Evolutionary conservation across 2,797 vertebrate species (phyloP), one percentile per base, ranked within the genome.

Genomic region (Cryptoblepharus egeriae): DNA sequence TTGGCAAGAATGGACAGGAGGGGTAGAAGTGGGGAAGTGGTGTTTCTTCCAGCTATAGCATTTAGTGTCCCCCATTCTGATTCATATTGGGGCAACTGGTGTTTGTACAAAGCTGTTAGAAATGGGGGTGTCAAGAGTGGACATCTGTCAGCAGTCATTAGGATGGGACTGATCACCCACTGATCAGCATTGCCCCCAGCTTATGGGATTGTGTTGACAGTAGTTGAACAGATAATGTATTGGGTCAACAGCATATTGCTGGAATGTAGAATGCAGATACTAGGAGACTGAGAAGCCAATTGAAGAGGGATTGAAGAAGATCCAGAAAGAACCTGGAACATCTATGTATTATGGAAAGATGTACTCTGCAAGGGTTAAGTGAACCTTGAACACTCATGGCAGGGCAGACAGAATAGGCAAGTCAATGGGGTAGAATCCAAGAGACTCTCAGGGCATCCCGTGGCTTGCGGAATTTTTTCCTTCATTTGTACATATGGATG

Each of bases 401-500:
- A 7, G 24, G 24, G 70, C 13, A 30, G 67, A 58, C 15, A 35
- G 49, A 28, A 32, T 24, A 74, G 42, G 26, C 18, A 5, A 30
- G 57, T 35, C 3, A 3, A 22, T 18, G 22, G 61, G 18, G 28
- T 3, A 2, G 42, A 42, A 72, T 57, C 45, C 71, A 45, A 72
- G 49, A 7, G 26, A 5, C 9, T 64, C 15, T 60, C 24, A 10
- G 16, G n/a, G n/a, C 22, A 30, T 70, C 30, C 58, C 42, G 4
- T 63, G 65, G 20, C 63, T 67, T 79, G 61, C 75, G 55, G 24
- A 52, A 52, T 79, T 65, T 39, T 79, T 32, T 77, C 24, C 68
- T 82, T 77, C 57, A 71, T 77, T 52, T 75, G 63, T 61, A 12
- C 63, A 68, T 11, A 68, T 76, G 52, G 52, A 68, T 57, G 57